Evolutionary conservation across 1,140 invertebrate species (phyloP), one percentile per base, ranked within the genome.

Genomic region (Sminthurides bifidus): DNA sequence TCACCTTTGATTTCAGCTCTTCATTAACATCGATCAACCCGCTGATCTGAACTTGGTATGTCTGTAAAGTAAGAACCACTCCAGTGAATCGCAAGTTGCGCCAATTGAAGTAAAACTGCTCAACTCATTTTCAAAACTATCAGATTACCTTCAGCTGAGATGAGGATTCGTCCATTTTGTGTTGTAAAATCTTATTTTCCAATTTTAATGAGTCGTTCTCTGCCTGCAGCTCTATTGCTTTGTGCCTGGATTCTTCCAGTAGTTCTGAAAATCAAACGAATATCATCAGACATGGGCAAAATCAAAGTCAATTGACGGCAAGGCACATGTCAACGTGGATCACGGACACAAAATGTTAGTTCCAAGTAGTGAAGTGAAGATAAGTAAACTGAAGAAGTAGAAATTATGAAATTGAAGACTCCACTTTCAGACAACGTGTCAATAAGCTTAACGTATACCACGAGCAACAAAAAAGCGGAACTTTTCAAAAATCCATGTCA

Each of bases 171-270:
- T 31, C 31, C 15, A 38, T 38, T 30, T 59, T 52, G 26, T 59
- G 30, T 26, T 56, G 40, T 17, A 56, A 50, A 38, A 50, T 53
- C 26, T 59, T 50, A 43, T 41, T 59, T 21, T 63, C 44, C 14
- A 30, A 12, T 37, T 59, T 55, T 5, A 43, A 5, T 5, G 29
- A 17, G 17, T 45, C 26, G 23, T 43, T 53, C 23, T 61, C 59
- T 12, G 45, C 26, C 35, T 61, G 54, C 19, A 61, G 40, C 23
- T 50, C 26, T 46, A 56, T 55, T 6, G 45, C 43, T 14, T 40
- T 54, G 46, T 63, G 52, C 29, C 60, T 45, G n/a, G 60, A 58
- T 43, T 63, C 60, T 19, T 63, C 60, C 17, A 63, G 45, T 15
- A 63, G 53, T 53, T 60, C 59, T 60, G 26, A 6, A 43, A 19